Base-by-base conservation (phyloP, 2,888 invertebrate genomes). In the Lysandra bellargus region DNA sequence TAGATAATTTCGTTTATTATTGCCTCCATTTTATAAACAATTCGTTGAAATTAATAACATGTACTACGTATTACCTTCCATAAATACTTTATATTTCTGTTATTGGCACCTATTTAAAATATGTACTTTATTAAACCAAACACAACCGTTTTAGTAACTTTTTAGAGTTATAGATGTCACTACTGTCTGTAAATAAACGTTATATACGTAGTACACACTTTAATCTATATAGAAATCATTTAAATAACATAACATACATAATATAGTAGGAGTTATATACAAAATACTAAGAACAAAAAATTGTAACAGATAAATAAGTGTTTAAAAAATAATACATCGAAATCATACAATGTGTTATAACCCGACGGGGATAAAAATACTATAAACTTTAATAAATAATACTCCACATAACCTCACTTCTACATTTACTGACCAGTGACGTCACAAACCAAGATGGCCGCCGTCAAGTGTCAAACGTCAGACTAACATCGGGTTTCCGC, bases 21-120 rank as follows among this genome's bases (percentile, higher is more conserved):
- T 94, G 92, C 92, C 92, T 89, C 88, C 85, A 91, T 85, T 88
- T 89, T 90, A 90, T 91, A 93, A 93, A 93, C 92, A 90, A 89
- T 92, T 94, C 92, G 93, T 92, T 93, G 91, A 92, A 88, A 88
- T 81, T 81, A 82, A 82, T 83, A 83, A 82, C 80, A 82, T 81
- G 82, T 44, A 64, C 74, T 80, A 81, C 81, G 81, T 81, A 82
- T 80, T 69, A 4, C 69, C 14, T 17, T 69, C 33, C 23, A 69
- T 69, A 69, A 69, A 80, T 79, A 80, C 40, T 81, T 69, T 33
- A 69, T 69, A 69, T 69, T 64, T 69, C 33, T 69, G 69, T 69
- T 69, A 69, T 69, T 69, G 69, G 69, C 69, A 69, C 14, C 69
- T 69, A 33, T 69, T 69, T 69, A 14, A 69, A 64, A 64, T 69